Evolutionary conservation across 2,113 vertebrate species (phyloP), one percentile per base, ranked within the genome.

Genomic region (Ailurus styani): DNA sequence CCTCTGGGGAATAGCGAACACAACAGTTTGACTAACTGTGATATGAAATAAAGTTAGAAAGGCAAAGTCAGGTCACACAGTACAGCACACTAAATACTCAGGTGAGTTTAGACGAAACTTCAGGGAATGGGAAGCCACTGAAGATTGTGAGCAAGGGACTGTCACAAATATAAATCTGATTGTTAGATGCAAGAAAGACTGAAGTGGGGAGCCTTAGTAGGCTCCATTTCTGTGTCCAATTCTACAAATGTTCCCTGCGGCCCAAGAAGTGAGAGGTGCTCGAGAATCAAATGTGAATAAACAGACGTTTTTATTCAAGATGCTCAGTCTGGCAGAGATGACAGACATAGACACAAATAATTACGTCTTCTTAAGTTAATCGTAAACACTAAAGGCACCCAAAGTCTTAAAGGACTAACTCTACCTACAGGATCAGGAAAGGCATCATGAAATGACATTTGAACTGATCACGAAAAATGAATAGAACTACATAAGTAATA

Each of bases 11-110:
- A 70, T 7, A 55, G 73, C 14, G 25, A 94, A 73, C 31, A 31
- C 37, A 75, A 57, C 47, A 60, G 7, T 27, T 50, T 93, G 50
- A 78, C 64, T 60, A 82, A 73, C 42, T 42, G 13, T 23, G 64
- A 42, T 31, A 90, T 1, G n/a, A 97, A 97, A 92, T 40, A 52
- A 91, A 93, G 45, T 21, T 83, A 64, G 20, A 92, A 89, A 78
- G 77, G 37, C 40, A 96, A 54, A 66, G 17, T 75, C 64, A 91
- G 20, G 45, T 73, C 79, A 86, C 37, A 90, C 4, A 90, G 62
- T 34, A 95, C 34, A 84, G 50, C 11, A 20, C 10, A 90, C 21
- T 62, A 91, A 91, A 87, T 84, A 52, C 6, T 64, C 14, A 72
- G 52, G 45, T 87, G 88, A 84, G 13, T 89, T 66, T 9, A 60